Evolutionary conservation across 2,888 invertebrate genomes (phyloP).

Genomic region (Mesorhabditis belari): DNA sequence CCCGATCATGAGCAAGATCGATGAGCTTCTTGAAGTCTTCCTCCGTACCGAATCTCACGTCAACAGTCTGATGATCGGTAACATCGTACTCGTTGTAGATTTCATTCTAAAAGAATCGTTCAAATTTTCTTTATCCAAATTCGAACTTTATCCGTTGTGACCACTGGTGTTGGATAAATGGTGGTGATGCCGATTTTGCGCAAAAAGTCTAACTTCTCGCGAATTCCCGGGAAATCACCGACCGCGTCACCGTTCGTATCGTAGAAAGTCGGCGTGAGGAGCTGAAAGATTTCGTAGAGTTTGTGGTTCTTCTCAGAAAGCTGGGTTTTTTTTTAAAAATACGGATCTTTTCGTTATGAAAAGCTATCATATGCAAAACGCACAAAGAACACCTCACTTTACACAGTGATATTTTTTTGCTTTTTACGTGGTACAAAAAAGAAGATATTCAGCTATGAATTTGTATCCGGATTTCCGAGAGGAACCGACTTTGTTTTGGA

Average conservation of each 20-base stretch:
- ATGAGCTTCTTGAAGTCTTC: slow-evolving; percentile 68
- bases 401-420: no score
- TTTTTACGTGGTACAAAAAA: no score
- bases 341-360: no score
- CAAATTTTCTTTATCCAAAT: no score
- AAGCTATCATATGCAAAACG: no score
- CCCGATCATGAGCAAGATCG: slow-evolving; percentile 61
- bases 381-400: no score
- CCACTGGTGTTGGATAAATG: slow-evolving; percentile 43
- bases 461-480: no score
- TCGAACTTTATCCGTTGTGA: slow-evolving; percentile 24
- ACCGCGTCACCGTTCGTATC: slow-evolving; percentile 78
- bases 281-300: slow-evolving; percentile 13
- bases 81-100: slow-evolving; percentile 57
- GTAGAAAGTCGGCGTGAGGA: slow-evolving; percentile 76
- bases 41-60: slow-evolving; percentile 66
- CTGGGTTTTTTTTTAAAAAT: no score
- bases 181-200: slow-evolving; percentile 42
- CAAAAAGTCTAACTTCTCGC: slow-evolving; percentile 43
- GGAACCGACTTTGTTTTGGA: no score
- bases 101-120: slow-evolving; percentile 13
- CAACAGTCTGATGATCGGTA: slow-evolving; percentile 65
- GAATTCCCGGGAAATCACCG: slow-evolving; percentile 71
- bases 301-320: no score
- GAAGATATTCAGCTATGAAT: no score